phyloP scores from a whole-genome alignment of 1,140 invertebrate genomes.

The Trigoniulus corallinus region DNA sequence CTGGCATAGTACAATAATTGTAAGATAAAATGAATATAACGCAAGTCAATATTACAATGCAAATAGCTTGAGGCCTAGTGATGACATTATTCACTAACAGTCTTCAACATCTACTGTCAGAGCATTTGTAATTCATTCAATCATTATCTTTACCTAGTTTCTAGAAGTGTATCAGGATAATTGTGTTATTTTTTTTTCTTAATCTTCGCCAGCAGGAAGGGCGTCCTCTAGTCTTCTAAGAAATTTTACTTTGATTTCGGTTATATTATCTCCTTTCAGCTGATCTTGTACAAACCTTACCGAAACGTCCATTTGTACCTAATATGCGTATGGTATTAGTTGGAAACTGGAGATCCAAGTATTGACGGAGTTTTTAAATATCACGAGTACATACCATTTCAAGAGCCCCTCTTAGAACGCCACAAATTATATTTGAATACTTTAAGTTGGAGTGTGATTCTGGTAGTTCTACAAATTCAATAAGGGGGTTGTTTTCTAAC shows the following conservation, averaged over 20 bases:
- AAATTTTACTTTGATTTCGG: conserved; percentile 90
- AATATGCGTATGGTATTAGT: conserved; percentile 10
- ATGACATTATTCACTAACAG: no score
- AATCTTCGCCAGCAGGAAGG: conserved; percentile 94
- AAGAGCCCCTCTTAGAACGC: conserved; percentile 80
- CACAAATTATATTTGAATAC: conserved; percentile 89
- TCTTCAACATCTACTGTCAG: no score
- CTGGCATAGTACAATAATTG: no score
- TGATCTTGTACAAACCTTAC: conserved; percentile 68
- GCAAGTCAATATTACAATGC: no score
- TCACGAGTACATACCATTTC: conserved; percentile 67
- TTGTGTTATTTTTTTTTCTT: conserved; percentile 23
- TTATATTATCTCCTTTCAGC: conserved; percentile 82
- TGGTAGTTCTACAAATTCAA: conserved; percentile 97
- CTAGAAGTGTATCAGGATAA: no score
- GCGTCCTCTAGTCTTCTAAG: conserved; percentile 91
- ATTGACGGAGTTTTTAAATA: background rate
- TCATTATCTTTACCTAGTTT: no score
- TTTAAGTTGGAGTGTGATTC: conserved; percentile 66
- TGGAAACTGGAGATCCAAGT: background rate
- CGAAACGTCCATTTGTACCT: conserved; percentile 50
- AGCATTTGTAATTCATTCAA: no score
- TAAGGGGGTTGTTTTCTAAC: conserved; percentile 86
- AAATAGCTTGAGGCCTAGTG: no score
- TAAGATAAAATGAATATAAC: no score